Conservation (phyloP, 2,888 invertebrate genomes). For the Lycocerus yunnanus region DNA sequence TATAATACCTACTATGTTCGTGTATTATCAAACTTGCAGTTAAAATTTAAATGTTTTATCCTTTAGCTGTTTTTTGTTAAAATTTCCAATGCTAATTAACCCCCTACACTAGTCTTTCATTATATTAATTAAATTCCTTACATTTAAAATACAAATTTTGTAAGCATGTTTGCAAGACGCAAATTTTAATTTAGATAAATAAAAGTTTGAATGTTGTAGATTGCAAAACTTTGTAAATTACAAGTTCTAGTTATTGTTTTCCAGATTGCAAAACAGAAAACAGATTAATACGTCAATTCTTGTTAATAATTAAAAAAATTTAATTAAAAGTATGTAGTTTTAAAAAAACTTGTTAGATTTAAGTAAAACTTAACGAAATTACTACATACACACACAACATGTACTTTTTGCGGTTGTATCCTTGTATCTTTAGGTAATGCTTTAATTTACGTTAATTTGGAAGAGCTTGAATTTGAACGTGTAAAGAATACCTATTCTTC, state of each 20-base stretch:
- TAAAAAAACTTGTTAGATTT: background rate
- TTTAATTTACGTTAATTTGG: conserved; percentile 50
- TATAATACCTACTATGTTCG: no score
- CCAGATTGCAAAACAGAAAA: background rate
- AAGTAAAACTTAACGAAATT: background rate
- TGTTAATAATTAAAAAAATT: background rate
- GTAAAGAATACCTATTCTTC: conserved; percentile 44
- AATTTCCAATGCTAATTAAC: background rate
- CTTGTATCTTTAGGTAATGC: conserved; percentile 22
- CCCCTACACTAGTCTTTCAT: background rate
- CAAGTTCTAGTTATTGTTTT: background rate
- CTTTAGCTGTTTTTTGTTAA: no score
- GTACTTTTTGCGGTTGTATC: background rate
- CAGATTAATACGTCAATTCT: background rate
- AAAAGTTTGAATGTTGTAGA: background rate
- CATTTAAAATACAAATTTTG: background rate
- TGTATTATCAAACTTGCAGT: no score
- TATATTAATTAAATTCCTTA: background rate
- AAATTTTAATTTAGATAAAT: background rate
- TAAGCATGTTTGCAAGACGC: background rate
- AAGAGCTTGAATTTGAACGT: conserved; percentile 47
- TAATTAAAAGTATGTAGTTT: background rate
- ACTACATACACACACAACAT: background rate
- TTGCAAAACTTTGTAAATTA: background rate
- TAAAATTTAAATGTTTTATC: no score